Conservation (phyloP, 2,888 invertebrate species). For the Yponomeuta malinellus region DNA sequence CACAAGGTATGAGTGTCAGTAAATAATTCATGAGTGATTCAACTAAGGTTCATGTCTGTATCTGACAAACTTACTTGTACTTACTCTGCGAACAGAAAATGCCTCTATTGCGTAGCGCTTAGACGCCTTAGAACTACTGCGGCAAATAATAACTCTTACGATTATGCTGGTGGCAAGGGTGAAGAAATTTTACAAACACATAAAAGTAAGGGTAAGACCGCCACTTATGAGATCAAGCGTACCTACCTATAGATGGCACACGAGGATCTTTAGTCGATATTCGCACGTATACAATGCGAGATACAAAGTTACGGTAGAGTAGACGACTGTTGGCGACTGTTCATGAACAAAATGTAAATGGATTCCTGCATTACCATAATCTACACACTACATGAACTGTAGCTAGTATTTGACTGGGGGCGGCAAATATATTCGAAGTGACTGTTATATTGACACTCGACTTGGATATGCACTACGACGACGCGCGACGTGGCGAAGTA, state of each 20-base stretch:
- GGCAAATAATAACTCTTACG: not conserved
- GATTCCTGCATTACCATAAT: too few relatives aligned
- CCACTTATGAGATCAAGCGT: constrained; percentile 46
- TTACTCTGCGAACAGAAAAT: constrained; percentile 22
- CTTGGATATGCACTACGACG: too few relatives aligned
- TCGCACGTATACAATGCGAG: too few relatives aligned
- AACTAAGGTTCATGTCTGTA: constrained; percentile 35
- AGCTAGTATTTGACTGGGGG: not conserved
- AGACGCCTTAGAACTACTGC: not conserved
- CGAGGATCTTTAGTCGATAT: constrained; percentile 17
- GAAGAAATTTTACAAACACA: not conserved
- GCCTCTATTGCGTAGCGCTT: not conserved
- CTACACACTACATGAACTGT: too few relatives aligned
- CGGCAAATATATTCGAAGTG: not conserved
- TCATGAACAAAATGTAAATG: too few relatives aligned
- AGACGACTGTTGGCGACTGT: too few relatives aligned
- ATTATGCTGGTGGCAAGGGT: not conserved
- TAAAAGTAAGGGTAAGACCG: constrained; percentile 3
- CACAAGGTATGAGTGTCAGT: constrained; percentile 40
- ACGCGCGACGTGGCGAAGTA: too few relatives aligned
- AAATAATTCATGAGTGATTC: constrained; percentile 66
- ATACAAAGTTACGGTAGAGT: too few relatives aligned
- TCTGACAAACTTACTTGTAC: constrained; percentile 9
- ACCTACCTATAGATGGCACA: constrained; percentile 24
- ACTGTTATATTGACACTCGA: too few relatives aligned